A percentile compares a stretch with the other conserved stretches of the same genome.
These are phyloP conservation scores for Aspidiotus destructor DNA, from an alignment of 2,888 invertebrate genomes.

Conservation along the genomic window DNA sequence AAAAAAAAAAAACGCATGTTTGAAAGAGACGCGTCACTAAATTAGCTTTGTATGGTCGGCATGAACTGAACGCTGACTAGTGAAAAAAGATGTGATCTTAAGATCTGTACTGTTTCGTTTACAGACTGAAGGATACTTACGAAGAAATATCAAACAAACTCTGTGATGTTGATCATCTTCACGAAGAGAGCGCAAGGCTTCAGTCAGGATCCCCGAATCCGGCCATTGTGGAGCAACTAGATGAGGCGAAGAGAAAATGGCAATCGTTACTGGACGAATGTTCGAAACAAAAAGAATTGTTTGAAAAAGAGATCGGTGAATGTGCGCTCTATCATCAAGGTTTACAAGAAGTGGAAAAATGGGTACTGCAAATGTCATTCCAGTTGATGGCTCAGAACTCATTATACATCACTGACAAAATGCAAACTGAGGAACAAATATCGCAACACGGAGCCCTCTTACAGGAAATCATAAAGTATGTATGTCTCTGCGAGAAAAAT, in stretches of 20 bases:
- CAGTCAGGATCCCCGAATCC: conserved; percentile 62
- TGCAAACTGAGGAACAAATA: conserved; percentile 82
- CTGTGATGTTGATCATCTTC: conserved; percentile 63
- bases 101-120: neutral
- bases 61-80: no score
- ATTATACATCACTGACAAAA: conserved; percentile 78
- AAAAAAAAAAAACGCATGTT: no score
- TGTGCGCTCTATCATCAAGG: conserved; percentile 81
- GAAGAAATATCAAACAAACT: conserved; percentile 70
- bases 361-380: conserved; percentile 89
- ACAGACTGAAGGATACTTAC: conserved; percentile 55
- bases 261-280: conserved; percentile 57
- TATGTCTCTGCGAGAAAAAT: neutral
- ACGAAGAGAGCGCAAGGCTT: conserved; percentile 64
- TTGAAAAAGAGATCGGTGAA: conserved; percentile 73
- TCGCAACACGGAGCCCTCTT: conserved; percentile 71
- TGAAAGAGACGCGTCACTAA: no score
- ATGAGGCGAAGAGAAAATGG: conserved; percentile 60
- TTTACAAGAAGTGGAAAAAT: conserved; percentile 88
- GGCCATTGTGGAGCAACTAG: conserved; percentile 55
- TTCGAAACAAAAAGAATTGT: conserved; percentile 43
- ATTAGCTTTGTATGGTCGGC: no score
- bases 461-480: conserved; percentile 47
- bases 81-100: no score
- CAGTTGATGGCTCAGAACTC: conserved; percentile 94